Conservation (phyloP, 1,140 invertebrate genomes). For the Trachymyrmex cornetzi region DNA sequence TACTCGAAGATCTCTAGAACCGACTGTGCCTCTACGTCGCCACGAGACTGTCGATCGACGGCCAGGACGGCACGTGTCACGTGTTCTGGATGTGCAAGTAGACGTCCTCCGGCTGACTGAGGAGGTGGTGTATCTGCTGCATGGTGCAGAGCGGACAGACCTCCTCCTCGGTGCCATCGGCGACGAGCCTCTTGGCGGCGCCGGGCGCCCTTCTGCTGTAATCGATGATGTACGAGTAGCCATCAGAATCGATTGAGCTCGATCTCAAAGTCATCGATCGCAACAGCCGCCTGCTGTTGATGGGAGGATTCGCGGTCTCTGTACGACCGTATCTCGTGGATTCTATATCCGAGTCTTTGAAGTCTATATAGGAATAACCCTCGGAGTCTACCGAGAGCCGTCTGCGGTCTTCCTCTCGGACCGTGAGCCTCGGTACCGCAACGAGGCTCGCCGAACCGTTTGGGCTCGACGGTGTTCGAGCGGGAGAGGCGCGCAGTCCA, state of each 20-base stretch:
- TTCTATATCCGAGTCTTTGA: constrained; percentile 73
- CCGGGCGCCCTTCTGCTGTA: constrained; percentile 70
- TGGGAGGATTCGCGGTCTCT: neutral
- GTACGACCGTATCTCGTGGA: constrained; percentile 41
- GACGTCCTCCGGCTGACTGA: constrained; percentile 81
- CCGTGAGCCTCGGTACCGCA: neutral
- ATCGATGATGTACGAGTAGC: constrained; percentile 80
- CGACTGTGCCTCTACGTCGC: constrained; percentile 35
- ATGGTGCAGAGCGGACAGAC: constrained; percentile 84
- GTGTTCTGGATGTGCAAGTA: constrained; percentile 77
- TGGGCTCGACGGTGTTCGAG: neutral
- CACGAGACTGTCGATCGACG: constrained; percentile 52
- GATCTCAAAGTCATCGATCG: constrained; percentile 45
- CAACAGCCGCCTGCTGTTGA: constrained; percentile 39
- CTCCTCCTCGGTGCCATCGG: constrained; percentile 79
- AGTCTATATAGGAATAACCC: constrained; percentile 83
- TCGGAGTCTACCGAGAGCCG: constrained; percentile 82
- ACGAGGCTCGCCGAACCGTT: neutral
- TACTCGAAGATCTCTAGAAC: too few species aligned
- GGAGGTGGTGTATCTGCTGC: constrained; percentile 83
- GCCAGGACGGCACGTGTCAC: constrained; percentile 78
- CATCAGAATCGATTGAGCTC: constrained; percentile 75
- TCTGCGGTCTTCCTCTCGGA: constrained; percentile 46
- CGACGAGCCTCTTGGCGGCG: constrained; percentile 69
- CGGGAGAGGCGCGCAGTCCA: constrained; percentile 23